Base-by-base conservation (phyloP, 2,797 vertebrate genomes). In the Gallinago solitaria region DNA sequence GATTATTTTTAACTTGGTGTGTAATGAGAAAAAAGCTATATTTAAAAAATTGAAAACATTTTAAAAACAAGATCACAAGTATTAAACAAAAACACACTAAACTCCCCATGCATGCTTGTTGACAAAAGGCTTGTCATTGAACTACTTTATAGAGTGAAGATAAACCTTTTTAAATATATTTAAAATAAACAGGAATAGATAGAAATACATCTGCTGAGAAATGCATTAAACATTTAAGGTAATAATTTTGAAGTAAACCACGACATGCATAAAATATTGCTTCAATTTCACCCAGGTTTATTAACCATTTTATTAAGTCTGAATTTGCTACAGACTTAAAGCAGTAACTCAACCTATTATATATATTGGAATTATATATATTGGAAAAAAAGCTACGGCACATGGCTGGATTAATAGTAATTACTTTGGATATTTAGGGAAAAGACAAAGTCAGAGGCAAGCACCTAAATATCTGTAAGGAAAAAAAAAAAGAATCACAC, bases 301-400 rank as follows among this genome's bases (percentile, higher is more conserved):
- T 92, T 79, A 64, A 79, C 13, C 30, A 89, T 79, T 94, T 95
- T 79, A 94, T 88, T 87, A 92, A 82, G 56, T 30, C 80, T 82
- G 59, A 90, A 89, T 60, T 77, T 60, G 11, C 78, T 88, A 91
- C 64, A 83, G 57, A 91, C 37, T 77, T 83, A 69, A 83, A 85
- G 51, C 15, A 92, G 9, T 63, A 91, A 83, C 56, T 73, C 67
- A 57, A 84, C 14, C 5, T 7, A 13, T 54, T 67, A 79, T 14
- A 93, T 33, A 16, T 17, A 76, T 45, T 78, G 9, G 67, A 79
- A 50, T 54, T 67, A 79, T 14, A 93, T 33, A 16, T 17, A 76
- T 45, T 78, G 9, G 67, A 79, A 50, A 32, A 25, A 61, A 12
- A 8, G 6, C 23, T 63, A 63, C 10, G 35, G n/a, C 11, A 3